Base-by-base conservation (phyloP, 92 coral and sea anemone species). In the Hydrozoanthus gracilis region DNA sequence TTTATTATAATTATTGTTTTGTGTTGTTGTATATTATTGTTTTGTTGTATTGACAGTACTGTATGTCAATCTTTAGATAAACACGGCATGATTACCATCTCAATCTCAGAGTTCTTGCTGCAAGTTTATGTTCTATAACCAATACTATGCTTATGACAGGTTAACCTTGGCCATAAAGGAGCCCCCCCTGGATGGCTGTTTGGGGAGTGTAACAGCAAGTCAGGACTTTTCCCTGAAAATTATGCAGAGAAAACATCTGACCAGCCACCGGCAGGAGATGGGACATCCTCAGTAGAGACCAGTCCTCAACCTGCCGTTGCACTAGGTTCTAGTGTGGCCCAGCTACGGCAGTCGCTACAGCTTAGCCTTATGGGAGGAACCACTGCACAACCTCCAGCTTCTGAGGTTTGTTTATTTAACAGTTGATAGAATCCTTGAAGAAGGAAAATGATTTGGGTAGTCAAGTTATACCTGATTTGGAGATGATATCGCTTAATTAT, bases 111-210 rank as follows among this genome's bases (percentile, higher is more conserved):
- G 2, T 27, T 27, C 39, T 27, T 27, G 39, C 39, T 27, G 18
- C 27, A 50, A 14, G 14, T 39, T 18, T 7, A 9, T n/a, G 4
- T 49, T 82, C 0, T 87, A 15, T 58, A 50, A 64, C 17, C 4
- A 27, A 58, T 15, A 48, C 56, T 17, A 45, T 61, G 39, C 50
- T 62, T 18, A 51, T 47, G 49, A 6, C 71, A 97, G 99, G 92
- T 95, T 51, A 93, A 93, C 52, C 95, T 87, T 15, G 97, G 91
- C 3, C 90, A 55, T 13, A 92, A 83, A 55, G 88, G 85, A 8
- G 95, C 95, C 11, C 99, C 99, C 2, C 99, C 98, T 18, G 99
- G 98, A 71, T 97, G 99, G 99, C 91, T 95, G 44, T 87, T 82
- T 83, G 99, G 99, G 16, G 94, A 91, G 83, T 86, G 93, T 74